A percentile compares a stretch with the other conserved stretches of the same genome.
These are phyloP conservation scores for Turritopsis dohrnii DNA, from an alignment of 30 jellyfish, hydroid and myxozoan species.

Conservation along the genomic window DNA sequence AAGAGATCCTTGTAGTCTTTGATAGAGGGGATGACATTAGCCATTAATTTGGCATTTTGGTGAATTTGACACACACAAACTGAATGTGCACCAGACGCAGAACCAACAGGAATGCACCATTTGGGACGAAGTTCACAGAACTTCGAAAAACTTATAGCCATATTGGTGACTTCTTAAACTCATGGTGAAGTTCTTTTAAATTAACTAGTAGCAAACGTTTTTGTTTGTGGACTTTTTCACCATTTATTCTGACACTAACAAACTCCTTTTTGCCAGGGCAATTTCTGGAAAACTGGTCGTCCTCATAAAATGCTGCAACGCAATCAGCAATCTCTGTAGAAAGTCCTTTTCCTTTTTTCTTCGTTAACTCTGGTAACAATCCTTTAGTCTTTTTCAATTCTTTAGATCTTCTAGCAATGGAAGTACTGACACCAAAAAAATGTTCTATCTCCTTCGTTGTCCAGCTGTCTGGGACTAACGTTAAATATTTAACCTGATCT, in stretches of 20 bases:
- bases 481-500: not conserved
- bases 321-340: not conserved
- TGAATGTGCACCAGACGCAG: slow-evolving; percentile 27
- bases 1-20: slow-evolving; percentile 6
- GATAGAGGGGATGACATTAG: slow-evolving; percentile 4
- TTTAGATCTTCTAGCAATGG: not conserved
- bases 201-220: not conserved
- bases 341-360: slow-evolving; percentile 19
- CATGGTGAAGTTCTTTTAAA: slow-evolving; percentile 25
- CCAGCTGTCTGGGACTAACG: not conserved
- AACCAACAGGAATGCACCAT: not conserved
- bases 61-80: slow-evolving; percentile 27
- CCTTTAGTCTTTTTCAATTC: slow-evolving; percentile 3
- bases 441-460: not conserved
- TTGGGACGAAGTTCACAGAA: slow-evolving; percentile 17
- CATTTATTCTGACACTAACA: slow-evolving; percentile 13
- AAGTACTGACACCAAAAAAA: not conserved
- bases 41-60: slow-evolving; percentile 16
- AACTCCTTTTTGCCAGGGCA: slow-evolving; percentile 33
- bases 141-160: not conserved
- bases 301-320: slow-evolving; percentile 17
- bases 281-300: slow-evolving; percentile 24
- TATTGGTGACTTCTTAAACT: not conserved
- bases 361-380: not conserved
- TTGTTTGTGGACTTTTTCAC: slow-evolving; percentile 8